Percentiles rank a stretch among this genome's conserved stretches.
Conservation (phyloP, 1,140 invertebrate genomes). For the Brachionus rotundiformis region DNA sequence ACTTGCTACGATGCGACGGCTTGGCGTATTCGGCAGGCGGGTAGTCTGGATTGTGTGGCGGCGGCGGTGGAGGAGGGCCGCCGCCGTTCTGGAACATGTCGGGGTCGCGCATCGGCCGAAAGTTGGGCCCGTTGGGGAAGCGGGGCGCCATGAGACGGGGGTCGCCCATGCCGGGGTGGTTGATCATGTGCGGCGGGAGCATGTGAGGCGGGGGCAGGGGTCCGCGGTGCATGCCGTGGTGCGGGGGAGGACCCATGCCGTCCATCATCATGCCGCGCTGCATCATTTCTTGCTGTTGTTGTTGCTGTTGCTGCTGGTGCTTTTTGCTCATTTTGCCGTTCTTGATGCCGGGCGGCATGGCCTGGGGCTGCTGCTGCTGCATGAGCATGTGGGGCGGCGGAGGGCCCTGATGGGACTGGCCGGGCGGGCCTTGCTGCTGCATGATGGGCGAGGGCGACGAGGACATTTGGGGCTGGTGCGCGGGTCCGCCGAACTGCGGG, state of each 20-base stretch:
- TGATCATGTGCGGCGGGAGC: not conserved
- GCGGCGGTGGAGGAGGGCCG: not conserved
- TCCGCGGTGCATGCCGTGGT: not conserved
- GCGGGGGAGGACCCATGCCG: not conserved
- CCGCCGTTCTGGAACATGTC: not conserved
- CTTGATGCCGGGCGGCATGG: not conserved
- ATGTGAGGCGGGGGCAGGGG: not conserved
- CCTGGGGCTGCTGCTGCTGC: not conserved
- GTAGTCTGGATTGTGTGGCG: not conserved
- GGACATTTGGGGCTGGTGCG: not conserved
- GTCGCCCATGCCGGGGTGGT: not conserved
- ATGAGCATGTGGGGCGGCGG: not conserved
- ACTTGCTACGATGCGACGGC: not conserved
- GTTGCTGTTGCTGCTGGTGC: conserved; percentile 28
- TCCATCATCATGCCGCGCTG: not conserved
- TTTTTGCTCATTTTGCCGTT: conserved; percentile 42
- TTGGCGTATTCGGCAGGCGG: not conserved
- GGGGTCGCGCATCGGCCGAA: not conserved
- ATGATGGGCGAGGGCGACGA: conserved; percentile 32
- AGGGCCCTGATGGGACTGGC: too few species aligned
- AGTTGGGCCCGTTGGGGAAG: not conserved
- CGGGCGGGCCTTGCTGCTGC: not conserved
- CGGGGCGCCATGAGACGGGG: not conserved
- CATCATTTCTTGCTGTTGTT: conserved; percentile 38
- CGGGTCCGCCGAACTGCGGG: not conserved